Evolutionary conservation across 2,888 invertebrate species (phyloP).

Genomic region (Pilophorus perplexus): DNA sequence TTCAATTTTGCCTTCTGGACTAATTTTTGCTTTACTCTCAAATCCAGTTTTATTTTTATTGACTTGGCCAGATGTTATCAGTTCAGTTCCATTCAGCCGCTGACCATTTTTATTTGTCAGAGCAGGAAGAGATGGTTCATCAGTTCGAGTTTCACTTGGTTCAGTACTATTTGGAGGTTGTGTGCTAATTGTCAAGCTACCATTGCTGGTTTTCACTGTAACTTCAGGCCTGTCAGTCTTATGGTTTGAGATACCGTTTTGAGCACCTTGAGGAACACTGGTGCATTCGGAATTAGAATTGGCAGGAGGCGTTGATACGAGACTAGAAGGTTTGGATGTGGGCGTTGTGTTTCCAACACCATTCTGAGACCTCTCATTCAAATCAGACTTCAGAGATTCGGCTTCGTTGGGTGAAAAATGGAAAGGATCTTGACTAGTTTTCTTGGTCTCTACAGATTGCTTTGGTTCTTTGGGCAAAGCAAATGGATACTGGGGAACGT

Average conservation of each 20-base stretch:
- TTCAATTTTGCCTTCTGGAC: background rate
- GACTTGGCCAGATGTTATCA: background rate
- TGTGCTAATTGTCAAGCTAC: slow-evolving; percentile 39
- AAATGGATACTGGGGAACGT: slow-evolving; percentile 4
- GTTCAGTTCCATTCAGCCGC: slow-evolving; percentile 23
- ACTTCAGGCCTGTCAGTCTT: slow-evolving; percentile 38
- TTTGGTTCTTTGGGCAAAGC: background rate
- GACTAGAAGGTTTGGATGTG: slow-evolving; percentile 11
- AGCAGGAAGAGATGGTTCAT: slow-evolving; percentile 17
- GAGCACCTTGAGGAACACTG: background rate
- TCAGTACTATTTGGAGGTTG: slow-evolving; percentile 18
- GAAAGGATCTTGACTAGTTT: slow-evolving; percentile 26
- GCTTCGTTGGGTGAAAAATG: slow-evolving; percentile 4
- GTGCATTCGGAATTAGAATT: background rate
- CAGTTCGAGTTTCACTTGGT: slow-evolving; percentile 1
- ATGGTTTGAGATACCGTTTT: background rate
- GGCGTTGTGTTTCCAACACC: background rate
- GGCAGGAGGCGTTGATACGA: background rate
- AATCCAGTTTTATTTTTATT: slow-evolving; percentile 13
- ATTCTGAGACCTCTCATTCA: background rate
- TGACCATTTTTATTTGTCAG: slow-evolving; percentile 30
- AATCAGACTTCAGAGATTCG: background rate
- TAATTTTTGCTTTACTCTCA: slow-evolving; percentile 1
- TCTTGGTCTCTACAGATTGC: slow-evolving; percentile 9
- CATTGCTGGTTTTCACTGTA: slow-evolving; percentile 40